Base-by-base conservation (phyloP, 2,113 vertebrate species). In the Pseudorasbora parva region DNA sequence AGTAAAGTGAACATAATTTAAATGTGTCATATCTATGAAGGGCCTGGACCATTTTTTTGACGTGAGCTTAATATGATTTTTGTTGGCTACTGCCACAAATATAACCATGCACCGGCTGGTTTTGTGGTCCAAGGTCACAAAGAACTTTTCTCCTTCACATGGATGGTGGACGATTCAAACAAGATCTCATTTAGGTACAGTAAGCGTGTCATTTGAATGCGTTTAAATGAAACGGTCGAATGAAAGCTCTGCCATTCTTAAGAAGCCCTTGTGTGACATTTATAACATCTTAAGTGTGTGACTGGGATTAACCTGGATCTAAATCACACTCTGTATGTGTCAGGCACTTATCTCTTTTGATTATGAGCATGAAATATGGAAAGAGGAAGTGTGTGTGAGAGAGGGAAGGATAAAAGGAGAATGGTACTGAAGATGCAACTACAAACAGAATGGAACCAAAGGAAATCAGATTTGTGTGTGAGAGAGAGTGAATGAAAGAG, bases 351-450 rank as follows among this genome's bases (percentile, higher is more conserved):
- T 25, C 76, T 41, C n/a, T 27, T 75, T 76, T 77, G 73, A 77
- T 60, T 77, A 25, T 41, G 56, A 54, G 45, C 27, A 37, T 78
- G 25, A 74, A 57, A 33, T 72, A 27, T 66, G 69, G 33, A 54
- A 57, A 23, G 11, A 54, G 45, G 69, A 41, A 49, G 79, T 64
- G 33, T 37, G 25, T n/a, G 59, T 66, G 59, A 10, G 62, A 37
- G 78, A 19, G 73, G 37, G 45, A 85, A 59, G 85, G 83, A 5
- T 11, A 7, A 75, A 81, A 23, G 47, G 82, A 85, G 83, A 59
- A 90, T 90, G 89, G 88, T 88, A 84, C 57, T 11, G 41, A 84
- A 83, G 85, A 84, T 30, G n/a, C 37, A 82, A 81, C 45, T 66
- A 54, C 45, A 76, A 80, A 86, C 68, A 64, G 49, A 66, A 80